Conservation (phyloP, 64 coral and sea anemone genomes). For the Pachyseris speciosa region DNA sequence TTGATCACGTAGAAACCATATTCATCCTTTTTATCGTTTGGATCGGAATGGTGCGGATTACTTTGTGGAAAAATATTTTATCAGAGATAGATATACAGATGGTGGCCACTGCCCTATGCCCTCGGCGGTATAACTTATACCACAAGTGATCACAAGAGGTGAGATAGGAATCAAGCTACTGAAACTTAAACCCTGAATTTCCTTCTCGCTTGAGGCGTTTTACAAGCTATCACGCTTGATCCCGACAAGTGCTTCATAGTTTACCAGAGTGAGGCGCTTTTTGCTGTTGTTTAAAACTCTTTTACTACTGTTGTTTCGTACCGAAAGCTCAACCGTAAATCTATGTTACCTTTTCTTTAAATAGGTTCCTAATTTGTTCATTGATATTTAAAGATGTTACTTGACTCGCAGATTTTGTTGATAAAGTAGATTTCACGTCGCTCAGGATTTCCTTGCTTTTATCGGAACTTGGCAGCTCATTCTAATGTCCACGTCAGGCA, state of each 20-base stretch:
- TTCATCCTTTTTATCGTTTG: not conserved
- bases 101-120: not conserved
- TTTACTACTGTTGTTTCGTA: too few relatives aligned
- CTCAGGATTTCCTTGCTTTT: conserved; percentile 38
- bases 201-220: not conserved
- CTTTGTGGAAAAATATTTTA: not conserved
- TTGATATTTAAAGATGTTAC: conserved; percentile 3
- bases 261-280: not conserved
- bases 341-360: too few relatives aligned
- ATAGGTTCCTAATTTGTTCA: not conserved
- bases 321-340: too few relatives aligned
- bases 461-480: not conserved
- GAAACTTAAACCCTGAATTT: conserved; percentile 29
- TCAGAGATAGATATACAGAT: conserved; percentile 2
- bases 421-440: conserved; percentile 30
- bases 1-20: not conserved
- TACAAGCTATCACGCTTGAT: not conserved
- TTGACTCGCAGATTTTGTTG: conserved; percentile 24
- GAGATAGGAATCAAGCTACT: not conserved
- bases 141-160: not conserved
- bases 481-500: not conserved
- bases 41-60: not conserved
- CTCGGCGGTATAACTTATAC: not conserved
- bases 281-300: not conserved
- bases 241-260: not conserved